A percentile compares a stretch with the other conserved stretches of the same genome.
phyloP scores from a whole-genome alignment of 2,797 vertebrate genomes.

The Cirrhinus molitorella region DNA sequence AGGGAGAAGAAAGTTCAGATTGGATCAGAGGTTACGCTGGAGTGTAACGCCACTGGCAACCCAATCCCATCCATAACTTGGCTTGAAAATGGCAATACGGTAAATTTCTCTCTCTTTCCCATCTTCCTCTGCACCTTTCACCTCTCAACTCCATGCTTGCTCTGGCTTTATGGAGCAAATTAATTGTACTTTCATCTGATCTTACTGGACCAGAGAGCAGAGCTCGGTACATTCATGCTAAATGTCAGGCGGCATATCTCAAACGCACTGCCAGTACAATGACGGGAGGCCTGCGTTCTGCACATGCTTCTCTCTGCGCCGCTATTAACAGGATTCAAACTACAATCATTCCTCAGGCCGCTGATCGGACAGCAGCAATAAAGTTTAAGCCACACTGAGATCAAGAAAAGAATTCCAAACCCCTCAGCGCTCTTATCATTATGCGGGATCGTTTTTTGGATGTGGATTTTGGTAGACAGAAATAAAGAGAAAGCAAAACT shows the following conservation, averaged over 20 bases:
- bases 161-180: conserved; percentile 26
- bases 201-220: conserved; percentile 45
- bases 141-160: neutral
- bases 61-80: conserved; percentile 92
- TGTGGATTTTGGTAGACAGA: conserved; percentile 31
- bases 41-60: conserved; percentile 90
- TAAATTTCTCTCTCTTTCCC: conserved; percentile 74
- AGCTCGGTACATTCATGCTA: conserved; percentile 43
- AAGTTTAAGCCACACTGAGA: conserved; percentile 39
- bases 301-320: conserved; percentile 26
- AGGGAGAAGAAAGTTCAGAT: conserved; percentile 92
- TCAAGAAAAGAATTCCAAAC: conserved; percentile 36
- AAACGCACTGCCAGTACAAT: conserved; percentile 45
- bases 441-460: neutral
- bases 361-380: conserved; percentile 51
- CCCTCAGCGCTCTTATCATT: conserved; percentile 4
- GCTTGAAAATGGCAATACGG: conserved; percentile 96
- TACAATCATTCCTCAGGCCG: conserved; percentile 49
- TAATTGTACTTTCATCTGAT: conserved; percentile 50
- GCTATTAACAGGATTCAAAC: conserved; percentile 59
- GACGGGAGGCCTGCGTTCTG: conserved; percentile 30
- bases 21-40: conserved; percentile 87
- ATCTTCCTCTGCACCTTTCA: neutral
- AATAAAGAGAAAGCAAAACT: conserved; percentile 15
- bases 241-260: conserved; percentile 53